Evolutionary conservation across 2,113 vertebrate genomes (phyloP).

Genomic region (Collichthys lucidus): DNA sequence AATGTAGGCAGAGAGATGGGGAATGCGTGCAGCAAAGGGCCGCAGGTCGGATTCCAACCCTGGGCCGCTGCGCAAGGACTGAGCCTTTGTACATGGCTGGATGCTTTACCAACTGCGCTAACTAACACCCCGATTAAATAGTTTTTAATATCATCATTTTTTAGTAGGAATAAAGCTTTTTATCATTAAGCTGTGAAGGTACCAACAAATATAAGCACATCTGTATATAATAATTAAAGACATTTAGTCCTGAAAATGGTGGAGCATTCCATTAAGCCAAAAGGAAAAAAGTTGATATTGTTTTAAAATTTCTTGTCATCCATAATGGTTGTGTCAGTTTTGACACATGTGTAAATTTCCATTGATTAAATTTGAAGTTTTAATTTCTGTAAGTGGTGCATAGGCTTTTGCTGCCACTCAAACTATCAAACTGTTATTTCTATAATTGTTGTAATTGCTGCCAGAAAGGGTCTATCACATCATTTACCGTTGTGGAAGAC

Average conservation of each 20-base stretch:
- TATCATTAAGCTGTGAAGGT: no score
- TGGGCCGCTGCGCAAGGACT: no score
- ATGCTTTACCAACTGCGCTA: no score
- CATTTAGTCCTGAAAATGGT: not conserved
- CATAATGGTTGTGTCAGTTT: not conserved
- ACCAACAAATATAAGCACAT: no score
- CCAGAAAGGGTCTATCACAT: not conserved
- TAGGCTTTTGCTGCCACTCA: not conserved
- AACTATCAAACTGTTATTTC: not conserved
- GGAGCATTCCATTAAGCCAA: not conserved
- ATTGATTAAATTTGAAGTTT: not conserved
- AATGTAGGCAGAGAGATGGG: no score
- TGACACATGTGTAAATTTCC: not conserved
- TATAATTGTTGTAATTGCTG: not conserved
- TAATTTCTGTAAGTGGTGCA: not conserved
- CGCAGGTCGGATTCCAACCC: no score
- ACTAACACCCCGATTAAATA: no score
- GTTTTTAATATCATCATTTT: no score
- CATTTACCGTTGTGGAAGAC: not conserved
- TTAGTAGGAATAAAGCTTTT: no score
- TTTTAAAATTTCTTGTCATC: not conserved
- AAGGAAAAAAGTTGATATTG: not conserved
- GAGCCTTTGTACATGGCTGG: no score
- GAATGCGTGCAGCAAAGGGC: no score
- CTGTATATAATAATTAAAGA: not conserved